Base-by-base conservation (phyloP, 2,888 invertebrate genomes). In the Tryphoninae sp. region DNA sequence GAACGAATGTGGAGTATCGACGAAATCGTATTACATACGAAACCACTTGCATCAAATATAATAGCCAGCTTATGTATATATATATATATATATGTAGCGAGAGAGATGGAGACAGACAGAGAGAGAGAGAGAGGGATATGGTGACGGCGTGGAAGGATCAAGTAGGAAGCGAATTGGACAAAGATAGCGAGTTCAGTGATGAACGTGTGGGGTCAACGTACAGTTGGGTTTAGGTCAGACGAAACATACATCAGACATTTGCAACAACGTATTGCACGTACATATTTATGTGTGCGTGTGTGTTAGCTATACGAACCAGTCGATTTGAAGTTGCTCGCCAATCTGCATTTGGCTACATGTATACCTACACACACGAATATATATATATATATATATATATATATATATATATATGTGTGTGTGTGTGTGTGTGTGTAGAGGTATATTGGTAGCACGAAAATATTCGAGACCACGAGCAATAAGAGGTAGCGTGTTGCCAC, bases 111-210 rank as follows among this genome's bases (percentile, higher is more conserved):
- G 67, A n/a, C 33, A 62, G 19, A 4, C 49, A 51, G 59, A 40
- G 49, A 40, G 22, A 53, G 64, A 22, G 61, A n/a, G 33, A 13
- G 22, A n/a, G 22, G 33, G 65, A 33, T 33, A 33, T 33, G 4
- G 33, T 1, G 33, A 33, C 33, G 33, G 3, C 7, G 51, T 23
- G 62, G 9, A 22, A 71, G 42, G 19, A 11, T 45, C 26, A 26
- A 65, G 69, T 42, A 69, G 64, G 42, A 23, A 16, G 64, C 42
- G 42, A 64, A 64, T 51, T 13, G 13, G 13, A 45, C 33, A 59
- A 26, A 40, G 49, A 23, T 75, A n/a, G 13, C 13, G 33, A 33
- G 33, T 33, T 33, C 33, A 6, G 33, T 33, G 33, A 33, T 33
- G 33, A 6, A 33, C 33, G 33, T 33, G 33, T 33, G 33, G 6